Percentiles rank a stretch among this genome's conserved stretches.
phyloP scores from a whole-genome alignment of 2,113 vertebrate species.

The Rhegmatorhina hoffmannsi region DNA sequence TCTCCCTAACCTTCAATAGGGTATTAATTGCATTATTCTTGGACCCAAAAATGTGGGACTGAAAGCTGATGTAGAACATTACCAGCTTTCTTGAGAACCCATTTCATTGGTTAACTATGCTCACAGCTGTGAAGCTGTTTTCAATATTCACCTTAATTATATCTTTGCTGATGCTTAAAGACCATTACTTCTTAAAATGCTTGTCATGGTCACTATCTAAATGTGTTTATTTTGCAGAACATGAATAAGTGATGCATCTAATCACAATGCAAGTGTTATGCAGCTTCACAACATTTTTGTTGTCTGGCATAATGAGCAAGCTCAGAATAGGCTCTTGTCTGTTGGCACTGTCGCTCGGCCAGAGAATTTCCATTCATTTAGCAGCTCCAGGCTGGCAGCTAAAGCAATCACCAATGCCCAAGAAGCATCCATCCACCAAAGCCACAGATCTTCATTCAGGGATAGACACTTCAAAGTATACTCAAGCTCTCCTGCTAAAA shows the following conservation, averaged over 20 bases:
- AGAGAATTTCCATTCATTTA: constrained; percentile 29
- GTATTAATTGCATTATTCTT: not conserved
- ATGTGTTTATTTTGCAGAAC: constrained; percentile 35
- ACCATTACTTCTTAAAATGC: constrained; percentile 13
- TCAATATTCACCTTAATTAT: constrained; percentile 8
- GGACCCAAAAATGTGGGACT: not conserved
- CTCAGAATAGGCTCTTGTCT: not conserved
- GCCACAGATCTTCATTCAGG: not conserved
- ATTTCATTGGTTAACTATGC: not conserved
- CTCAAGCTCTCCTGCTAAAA: not conserved
- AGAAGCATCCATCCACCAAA: not conserved
- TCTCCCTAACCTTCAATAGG: not conserved
- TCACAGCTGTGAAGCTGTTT: constrained; percentile 14
- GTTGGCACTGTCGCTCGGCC: not conserved
- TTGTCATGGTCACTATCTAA: constrained; percentile 16
- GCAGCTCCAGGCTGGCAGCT: not conserved
- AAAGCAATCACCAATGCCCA: not conserved
- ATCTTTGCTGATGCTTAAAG: not conserved
- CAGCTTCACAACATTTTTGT: not conserved
- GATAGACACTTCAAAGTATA: not conserved
- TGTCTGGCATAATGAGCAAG: constrained; percentile 8
- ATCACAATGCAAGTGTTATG: not conserved
- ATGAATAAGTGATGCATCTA: not conserved
- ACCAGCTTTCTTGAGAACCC: not conserved
- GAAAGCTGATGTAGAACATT: not conserved